Evolutionary conservation across 37 sponge, comb jelly and placozoan genomes (phyloP), one percentile per base, ranked within the genome.

Genomic region (Dysidea cf. avara): DNA sequence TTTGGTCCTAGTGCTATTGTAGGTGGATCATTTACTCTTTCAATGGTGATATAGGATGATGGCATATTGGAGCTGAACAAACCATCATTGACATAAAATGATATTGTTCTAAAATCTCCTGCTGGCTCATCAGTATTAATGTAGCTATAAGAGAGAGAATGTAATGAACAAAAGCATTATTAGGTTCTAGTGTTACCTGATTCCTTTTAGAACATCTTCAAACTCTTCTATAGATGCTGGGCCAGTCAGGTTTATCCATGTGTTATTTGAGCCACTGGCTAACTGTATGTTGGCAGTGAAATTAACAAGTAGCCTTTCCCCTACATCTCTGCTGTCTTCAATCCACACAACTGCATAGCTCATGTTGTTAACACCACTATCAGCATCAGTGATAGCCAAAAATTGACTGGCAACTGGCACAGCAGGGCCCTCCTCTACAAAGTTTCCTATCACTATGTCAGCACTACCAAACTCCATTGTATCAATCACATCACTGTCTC

Each of bases 71-170:
- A 78, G 39, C 63, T 78, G 79, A 85, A 78, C 7, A 54, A 1
- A 26, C 85, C 85, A 71, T 85, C 85, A 56, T 72, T 85, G 61
- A 85, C 73, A 13, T 54, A 20, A 26, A 85, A 85, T 13, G 49
- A 21, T 21, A 85, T 71, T 62, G 33, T 55, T 48, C 79, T 52
- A 26, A 34, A 43, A 29, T 7, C 18, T 21, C 59, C 67, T 24
- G 6, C n/a, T 16, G 61, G 61, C 16, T 69, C 18, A 20, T 57
- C 20, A 34, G 80, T 58, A 38, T 59, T 79, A 25, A 6, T 16
- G 36, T 79, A 79, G 46, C 69, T 68, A 50, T 21, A 53, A 9
- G 7, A 68, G 53, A 11, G 43, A 49, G 25, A 49, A 25, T 25
- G 52, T 50, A 49, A n/a, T 11, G 24, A 21, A n/a, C 61, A 58